Conservation (phyloP, 2,888 invertebrate species). For the Aelia acuminata region DNA sequence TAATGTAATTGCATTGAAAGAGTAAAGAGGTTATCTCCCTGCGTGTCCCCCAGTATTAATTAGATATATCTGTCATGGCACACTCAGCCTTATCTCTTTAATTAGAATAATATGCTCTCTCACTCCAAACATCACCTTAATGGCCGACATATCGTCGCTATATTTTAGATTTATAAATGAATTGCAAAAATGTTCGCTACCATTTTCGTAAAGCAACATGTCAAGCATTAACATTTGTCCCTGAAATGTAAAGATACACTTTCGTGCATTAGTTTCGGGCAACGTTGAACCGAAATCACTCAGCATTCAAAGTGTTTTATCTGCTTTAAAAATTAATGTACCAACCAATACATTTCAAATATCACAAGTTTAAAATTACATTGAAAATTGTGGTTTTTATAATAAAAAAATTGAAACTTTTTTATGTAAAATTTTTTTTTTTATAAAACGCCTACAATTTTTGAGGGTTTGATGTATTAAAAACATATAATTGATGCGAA, state of each 20-base stretch:
- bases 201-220: background rate
- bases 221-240: background rate
- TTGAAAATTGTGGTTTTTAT: too few species aligned
- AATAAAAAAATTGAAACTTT: too few species aligned
- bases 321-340: too few species aligned
- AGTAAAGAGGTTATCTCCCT: background rate
- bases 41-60: background rate
- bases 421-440: too few species aligned
- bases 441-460: too few species aligned
- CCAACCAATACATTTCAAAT: too few species aligned
- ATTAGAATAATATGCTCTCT: background rate
- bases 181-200: background rate
- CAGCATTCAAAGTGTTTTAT: too few species aligned
- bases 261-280: too few species aligned
- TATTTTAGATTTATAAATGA: background rate
- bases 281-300: too few species aligned
- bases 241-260: background rate
- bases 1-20: conserved; percentile 23
- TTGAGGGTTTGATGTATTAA: too few species aligned
- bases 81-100: background rate
- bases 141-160: background rate
- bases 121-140: background rate
- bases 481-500: too few species aligned
- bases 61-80: conserved; percentile 10
- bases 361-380: too few species aligned